Base-by-base conservation (phyloP, 2,113 vertebrate genomes). In the Girardinichthys multiradiatus region DNA sequence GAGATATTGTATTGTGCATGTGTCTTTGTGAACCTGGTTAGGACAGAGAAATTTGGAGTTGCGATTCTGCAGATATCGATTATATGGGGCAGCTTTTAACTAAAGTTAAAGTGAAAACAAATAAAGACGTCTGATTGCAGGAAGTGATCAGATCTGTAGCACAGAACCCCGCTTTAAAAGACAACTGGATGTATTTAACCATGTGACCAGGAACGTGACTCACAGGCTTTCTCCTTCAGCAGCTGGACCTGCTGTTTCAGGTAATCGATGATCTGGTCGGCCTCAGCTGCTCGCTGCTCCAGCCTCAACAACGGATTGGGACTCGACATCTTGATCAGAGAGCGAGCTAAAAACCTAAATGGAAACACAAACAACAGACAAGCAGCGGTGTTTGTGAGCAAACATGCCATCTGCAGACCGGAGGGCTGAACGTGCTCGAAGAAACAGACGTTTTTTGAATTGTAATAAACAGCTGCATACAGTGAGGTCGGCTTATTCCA, bases 201-300 rank as follows among this genome's bases (percentile, higher is more conserved):
- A 19, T 15, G 14, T 45, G 13, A 45, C 15, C 15, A 6, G 15
- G 42, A 45, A 5, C 0, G 2, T 77, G 76, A 64, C 97, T 95
- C 95, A 99, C 98, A 92, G 78, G 97, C 95, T 96, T 98, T 99
- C 82, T 99, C 96, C 87, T 98, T 99, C 19, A 99, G 95, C 83
- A 98, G 94, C 87, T 96, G 95, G 84, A 99, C 94, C 90, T 98
- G 98, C 66, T 98, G 96, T 88, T 98, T 99, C 68, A 99, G 96
- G 90, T 97, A 98, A 68, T 96, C 96, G 75, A 99, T 99, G 87
- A 99, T 92, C 93, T 97, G 95, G 91, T 99, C 98, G 0, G 97
- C 98, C 79, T 99, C 98, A 4, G 95, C 92, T 4, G 97, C 96
- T 72, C 97, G 96, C 92, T 97, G 96, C 79, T 99, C 97, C 92